Evolutionary conservation across 2,888 invertebrate species (phyloP).

Genomic region (Rhagonycha fulva): DNA sequence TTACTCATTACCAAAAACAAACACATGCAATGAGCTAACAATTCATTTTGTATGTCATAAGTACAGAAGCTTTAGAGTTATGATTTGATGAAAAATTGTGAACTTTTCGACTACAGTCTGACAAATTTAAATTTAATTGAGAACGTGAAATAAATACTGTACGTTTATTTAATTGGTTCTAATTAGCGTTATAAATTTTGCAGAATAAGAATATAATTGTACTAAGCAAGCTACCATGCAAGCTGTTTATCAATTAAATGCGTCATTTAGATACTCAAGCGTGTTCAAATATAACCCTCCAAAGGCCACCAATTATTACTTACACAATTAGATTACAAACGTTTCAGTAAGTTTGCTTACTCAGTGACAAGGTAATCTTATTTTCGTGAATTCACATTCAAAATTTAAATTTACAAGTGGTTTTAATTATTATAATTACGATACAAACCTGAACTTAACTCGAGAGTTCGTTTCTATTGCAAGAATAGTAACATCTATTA

Average conservation of each 20-base stretch:
- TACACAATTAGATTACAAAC: background rate
- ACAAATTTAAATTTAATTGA: background rate
- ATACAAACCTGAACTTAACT: background rate
- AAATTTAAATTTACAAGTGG: background rate
- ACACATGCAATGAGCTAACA: background rate
- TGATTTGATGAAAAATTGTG: background rate
- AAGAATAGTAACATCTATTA: too few species aligned
- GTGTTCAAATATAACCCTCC: slow-evolving; percentile 1
- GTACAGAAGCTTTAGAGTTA: background rate
- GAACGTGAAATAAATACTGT: background rate
- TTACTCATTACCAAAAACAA: background rate
- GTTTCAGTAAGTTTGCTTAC: background rate
- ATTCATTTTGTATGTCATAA: background rate
- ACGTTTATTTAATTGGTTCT: background rate
- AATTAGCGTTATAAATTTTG: background rate
- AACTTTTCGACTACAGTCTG: background rate
- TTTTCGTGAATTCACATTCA: background rate
- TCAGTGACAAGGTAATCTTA: background rate
- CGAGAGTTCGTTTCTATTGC: too few species aligned
- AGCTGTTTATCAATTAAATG: background rate
- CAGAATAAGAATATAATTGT: background rate
- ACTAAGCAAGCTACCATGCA: background rate
- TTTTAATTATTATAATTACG: background rate
- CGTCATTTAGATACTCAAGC: background rate
- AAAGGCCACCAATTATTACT: background rate